Conservation (phyloP, 53 echinoderm and acorn worm species). For the Patiria pectinifera region DNA sequence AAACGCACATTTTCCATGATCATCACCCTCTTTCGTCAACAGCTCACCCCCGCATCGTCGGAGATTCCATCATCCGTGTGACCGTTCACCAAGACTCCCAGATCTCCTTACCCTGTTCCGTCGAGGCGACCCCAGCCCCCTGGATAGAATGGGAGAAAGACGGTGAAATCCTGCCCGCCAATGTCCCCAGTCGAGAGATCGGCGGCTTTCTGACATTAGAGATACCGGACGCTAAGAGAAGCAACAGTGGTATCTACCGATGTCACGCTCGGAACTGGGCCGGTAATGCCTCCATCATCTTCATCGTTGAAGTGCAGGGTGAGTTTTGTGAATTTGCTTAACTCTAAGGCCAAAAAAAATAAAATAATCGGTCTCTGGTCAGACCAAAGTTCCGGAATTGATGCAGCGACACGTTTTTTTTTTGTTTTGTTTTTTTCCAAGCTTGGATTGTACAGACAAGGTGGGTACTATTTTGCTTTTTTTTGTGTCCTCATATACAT, state of each 20-base stretch:
- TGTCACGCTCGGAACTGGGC: slow-evolving; percentile 79
- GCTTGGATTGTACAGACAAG: too few relatives aligned
- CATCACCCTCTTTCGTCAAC: not conserved
- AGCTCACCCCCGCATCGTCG: slow-evolving; percentile 76
- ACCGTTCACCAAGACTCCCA: slow-evolving; percentile 67
- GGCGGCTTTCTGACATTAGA: slow-evolving; percentile 56
- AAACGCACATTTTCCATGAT: not conserved
- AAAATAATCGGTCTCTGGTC: too few relatives aligned
- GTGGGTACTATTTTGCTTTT: too few relatives aligned
- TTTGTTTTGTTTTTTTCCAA: too few relatives aligned
- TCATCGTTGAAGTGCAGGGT: slow-evolving; percentile 80
- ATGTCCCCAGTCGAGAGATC: slow-evolving; percentile 49
- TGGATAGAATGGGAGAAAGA: slow-evolving; percentile 81
- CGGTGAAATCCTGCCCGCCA: slow-evolving; percentile 41
- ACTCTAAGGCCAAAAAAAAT: too few relatives aligned
- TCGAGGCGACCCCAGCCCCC: slow-evolving; percentile 82
- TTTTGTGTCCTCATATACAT: too few relatives aligned
- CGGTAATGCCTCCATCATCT: slow-evolving; percentile 77
- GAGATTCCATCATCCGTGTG: slow-evolving; percentile 52
- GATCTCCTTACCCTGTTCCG: slow-evolving; percentile 78
- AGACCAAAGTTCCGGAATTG: too few relatives aligned
- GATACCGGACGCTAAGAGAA: slow-evolving; percentile 63
- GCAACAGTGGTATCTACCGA: slow-evolving; percentile 77
- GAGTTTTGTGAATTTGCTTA: slow-evolving; percentile 15
- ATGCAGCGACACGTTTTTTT: too few relatives aligned